Percentiles rank a stretch among this genome's conserved stretches.
These are phyloP conservation scores for Anniella stebbinsi DNA, from an alignment of 2,797 vertebrate genomes.

Conservation along the genomic window DNA sequence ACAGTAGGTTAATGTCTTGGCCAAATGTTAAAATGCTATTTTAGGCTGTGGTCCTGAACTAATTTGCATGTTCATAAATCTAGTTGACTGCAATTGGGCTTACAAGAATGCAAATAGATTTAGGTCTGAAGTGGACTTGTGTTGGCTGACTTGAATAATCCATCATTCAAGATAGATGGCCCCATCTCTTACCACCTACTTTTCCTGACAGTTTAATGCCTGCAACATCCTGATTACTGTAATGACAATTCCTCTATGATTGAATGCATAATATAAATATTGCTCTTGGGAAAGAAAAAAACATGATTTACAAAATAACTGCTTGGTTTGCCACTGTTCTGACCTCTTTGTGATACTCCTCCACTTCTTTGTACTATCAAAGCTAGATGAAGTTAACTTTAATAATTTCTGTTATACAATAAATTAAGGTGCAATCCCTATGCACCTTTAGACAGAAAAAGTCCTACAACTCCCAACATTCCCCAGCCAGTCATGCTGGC, in stretches of 20 bases:
- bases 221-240: constrained; percentile 11
- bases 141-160: constrained; percentile 16
- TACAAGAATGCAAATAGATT: constrained; percentile 15
- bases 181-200: constrained; percentile 20
- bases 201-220: background rate
- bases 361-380: background rate
- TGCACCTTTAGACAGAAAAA: too few species aligned
- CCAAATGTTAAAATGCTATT: background rate
- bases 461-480: too few species aligned
- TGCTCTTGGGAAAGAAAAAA: background rate
- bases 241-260: background rate
- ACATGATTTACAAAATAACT: background rate
- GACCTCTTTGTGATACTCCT: background rate
- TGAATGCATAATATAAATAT: constrained; percentile 22
- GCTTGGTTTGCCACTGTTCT: constrained; percentile 5
- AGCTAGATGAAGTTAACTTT: background rate
- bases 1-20: background rate
- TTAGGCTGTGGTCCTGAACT: background rate
- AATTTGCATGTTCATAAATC: constrained; percentile 22
- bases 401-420: constrained; percentile 21
- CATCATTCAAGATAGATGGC: background rate
- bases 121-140: constrained; percentile 22
- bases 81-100: constrained; percentile 8
- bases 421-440: background rate
- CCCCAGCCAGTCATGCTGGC: background rate